These are phyloP conservation scores for Epinotia brunnichana DNA, from an alignment of 2,888 invertebrate species.

Conservation along the genomic window DNA sequence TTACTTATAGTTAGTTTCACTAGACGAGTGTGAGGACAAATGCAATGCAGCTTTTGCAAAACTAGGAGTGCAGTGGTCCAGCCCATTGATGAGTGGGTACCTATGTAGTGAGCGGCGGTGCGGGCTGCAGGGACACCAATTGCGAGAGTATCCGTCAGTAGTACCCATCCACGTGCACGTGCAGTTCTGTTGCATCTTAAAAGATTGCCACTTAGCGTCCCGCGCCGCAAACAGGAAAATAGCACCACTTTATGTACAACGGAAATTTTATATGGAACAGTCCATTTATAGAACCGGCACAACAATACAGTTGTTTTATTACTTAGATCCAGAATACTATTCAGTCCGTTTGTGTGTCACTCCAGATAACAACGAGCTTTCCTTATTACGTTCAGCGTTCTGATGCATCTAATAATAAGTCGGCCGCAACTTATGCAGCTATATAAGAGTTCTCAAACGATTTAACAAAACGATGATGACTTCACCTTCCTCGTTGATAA, in stretches of 20 bases:
- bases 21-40: background rate
- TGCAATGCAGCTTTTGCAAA: background rate
- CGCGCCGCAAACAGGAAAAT: slow-evolving; percentile 47
- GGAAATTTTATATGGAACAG: slow-evolving; percentile 45
- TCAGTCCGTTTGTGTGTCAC: slow-evolving; percentile 15
- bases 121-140: slow-evolving; percentile 15
- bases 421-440: slow-evolving; percentile 40
- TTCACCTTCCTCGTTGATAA: slow-evolving; percentile 79
- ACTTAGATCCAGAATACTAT: slow-evolving; percentile 32
- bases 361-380: slow-evolving; percentile 28
- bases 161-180: slow-evolving; percentile 32
- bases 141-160: slow-evolving; percentile 20
- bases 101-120: slow-evolving; percentile 6
- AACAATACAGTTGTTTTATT: slow-evolving; percentile 45
- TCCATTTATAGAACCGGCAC: slow-evolving; percentile 45
- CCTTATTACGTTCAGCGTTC: slow-evolving; percentile 16
- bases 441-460: slow-evolving; percentile 30
- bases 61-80: background rate
- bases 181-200: slow-evolving; percentile 43
- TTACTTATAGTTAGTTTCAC: background rate
- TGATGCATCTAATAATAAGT: slow-evolving; percentile 39
- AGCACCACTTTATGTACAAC: slow-evolving; percentile 45
- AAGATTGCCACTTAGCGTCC: slow-evolving; percentile 44
- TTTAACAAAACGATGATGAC: slow-evolving; percentile 57
- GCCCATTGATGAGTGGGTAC: slow-evolving; percentile 17